phyloP scores from a whole-genome alignment of 92 coral and sea anemone species.

The Micromussa lordhowensis region DNA sequence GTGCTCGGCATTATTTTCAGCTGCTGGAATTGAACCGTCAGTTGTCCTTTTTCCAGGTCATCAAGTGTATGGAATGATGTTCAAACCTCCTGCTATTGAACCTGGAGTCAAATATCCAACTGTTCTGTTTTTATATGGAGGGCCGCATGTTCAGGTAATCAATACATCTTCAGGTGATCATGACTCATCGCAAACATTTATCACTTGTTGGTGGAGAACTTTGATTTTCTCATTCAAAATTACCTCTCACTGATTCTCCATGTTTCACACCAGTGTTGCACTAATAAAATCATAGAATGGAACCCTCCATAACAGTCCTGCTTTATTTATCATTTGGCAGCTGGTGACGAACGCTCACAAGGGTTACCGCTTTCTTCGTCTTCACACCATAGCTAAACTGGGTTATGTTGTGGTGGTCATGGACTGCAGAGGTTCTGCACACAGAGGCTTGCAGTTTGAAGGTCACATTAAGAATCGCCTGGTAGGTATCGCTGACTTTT shows the following conservation, averaged over 20 bases:
- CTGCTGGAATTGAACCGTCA: too few species aligned
- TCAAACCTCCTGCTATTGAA: slow-evolving; percentile 85
- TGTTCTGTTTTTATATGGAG: slow-evolving; percentile 93
- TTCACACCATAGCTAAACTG: slow-evolving; percentile 92
- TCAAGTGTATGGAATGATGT: slow-evolving; percentile 89
- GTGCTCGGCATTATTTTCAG: too few species aligned
- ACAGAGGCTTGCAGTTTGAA: slow-evolving; percentile 92
- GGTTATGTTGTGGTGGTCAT: slow-evolving; percentile 95
- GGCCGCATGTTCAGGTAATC: slow-evolving; percentile 96
- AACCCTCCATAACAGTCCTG: not conserved
- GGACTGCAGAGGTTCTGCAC: slow-evolving; percentile 94
- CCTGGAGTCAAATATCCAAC: slow-evolving; percentile 89
- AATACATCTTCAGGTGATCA: not conserved
- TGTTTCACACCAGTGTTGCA: not conserved
- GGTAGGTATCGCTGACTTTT: slow-evolving; percentile 62
- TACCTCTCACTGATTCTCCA: not conserved
- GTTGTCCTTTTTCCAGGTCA: slow-evolving; percentile 68
- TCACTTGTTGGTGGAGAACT: not conserved
- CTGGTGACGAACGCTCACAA: slow-evolving; percentile 93
- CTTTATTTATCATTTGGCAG: slow-evolving; percentile 42
- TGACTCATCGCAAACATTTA: not conserved
- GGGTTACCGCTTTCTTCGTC: slow-evolving; percentile 91
- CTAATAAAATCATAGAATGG: not conserved
- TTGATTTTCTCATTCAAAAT: not conserved
- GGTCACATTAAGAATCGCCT: slow-evolving; percentile 86